Base-by-base conservation (phyloP, 2,113 vertebrate genomes). In the Columba livia region DNA sequence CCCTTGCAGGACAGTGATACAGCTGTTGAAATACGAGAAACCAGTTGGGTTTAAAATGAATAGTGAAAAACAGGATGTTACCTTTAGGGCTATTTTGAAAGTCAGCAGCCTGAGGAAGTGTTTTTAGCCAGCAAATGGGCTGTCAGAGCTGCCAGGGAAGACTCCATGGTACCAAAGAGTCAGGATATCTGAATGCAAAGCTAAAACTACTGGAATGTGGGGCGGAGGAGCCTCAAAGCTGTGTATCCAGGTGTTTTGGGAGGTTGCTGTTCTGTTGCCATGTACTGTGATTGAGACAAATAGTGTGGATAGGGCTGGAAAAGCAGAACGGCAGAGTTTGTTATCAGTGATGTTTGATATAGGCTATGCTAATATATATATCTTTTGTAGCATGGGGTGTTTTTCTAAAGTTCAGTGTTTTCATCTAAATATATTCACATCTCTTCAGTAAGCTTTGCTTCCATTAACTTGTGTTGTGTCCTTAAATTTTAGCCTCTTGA, bases 11-110 rank as follows among this genome's bases (percentile, higher is more conserved):
- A 10, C 42, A 25, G 32, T 15, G 12, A 36, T 2, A 19, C 38
- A 2, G 0, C 1, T 6, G 23, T 3, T 26, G 66, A 23, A 60
- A 44, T 10, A 4, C 0, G 28, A 60, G 15, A 42, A 67, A 14
- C 9, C n/a, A 24, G 57, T 6, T 32, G 51, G 36, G 31, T 34
- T 65, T 60, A 13, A 61, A n/a, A n/a, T 0, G 10, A n/a, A 4
- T 11, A 18, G n/a, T 17, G 24, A 17, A 42, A 54, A 71, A 36
- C 12, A 11, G 1, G 25, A 17, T 6, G n/a, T 11, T 82, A 77
- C 51, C 64, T 81, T 58, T 23, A 48, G 69, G 64, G 13, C 56
- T 34, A 2, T 11, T 56, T 38, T 65, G 51, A 40, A 60, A 81
- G 51, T 75, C n/a, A 47, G 8, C 42, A 36, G 64, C 57, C 44